Conservation (phyloP, 2,113 vertebrate species). For the Rhinolophus sinicus region DNA sequence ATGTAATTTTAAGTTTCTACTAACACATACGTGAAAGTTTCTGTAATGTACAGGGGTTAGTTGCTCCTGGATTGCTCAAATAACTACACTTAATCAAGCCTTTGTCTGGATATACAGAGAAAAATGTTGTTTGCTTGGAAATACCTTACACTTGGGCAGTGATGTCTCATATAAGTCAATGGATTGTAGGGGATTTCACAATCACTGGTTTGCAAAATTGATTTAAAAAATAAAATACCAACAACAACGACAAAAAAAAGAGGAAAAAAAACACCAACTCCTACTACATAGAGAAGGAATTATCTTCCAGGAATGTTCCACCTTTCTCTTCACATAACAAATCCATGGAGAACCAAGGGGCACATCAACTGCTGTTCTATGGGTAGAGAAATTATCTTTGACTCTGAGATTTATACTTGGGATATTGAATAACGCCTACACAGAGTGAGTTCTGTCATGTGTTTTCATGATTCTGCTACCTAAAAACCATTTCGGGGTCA, state of each 20-base stretch:
- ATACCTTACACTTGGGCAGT: neutral
- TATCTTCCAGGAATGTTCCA: neutral
- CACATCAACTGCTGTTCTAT: neutral
- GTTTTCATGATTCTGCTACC: neutral
- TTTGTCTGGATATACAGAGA: neutral
- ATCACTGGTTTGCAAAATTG: neutral
- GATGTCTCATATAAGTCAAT: neutral
- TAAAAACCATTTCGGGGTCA: neutral
- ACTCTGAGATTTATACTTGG: neutral
- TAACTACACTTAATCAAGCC: neutral
- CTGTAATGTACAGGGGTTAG: neutral
- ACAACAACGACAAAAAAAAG: no score
- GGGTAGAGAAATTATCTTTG: neutral
- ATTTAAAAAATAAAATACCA: no score
- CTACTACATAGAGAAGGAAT: neutral
- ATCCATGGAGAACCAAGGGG: neutral
- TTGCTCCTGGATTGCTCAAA: neutral
- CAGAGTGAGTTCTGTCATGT: neutral
- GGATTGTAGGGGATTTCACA: neutral
- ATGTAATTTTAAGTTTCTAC: neutral
- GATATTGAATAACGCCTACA: neutral
- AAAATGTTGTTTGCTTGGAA: constrained; percentile 27
- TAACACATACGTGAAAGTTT: neutral
- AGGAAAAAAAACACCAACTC: neutral
- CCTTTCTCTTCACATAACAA: neutral